Evolutionary conservation across 2,888 invertebrate species (phyloP).

Genomic region (Ctenicera cuprea): DNA sequence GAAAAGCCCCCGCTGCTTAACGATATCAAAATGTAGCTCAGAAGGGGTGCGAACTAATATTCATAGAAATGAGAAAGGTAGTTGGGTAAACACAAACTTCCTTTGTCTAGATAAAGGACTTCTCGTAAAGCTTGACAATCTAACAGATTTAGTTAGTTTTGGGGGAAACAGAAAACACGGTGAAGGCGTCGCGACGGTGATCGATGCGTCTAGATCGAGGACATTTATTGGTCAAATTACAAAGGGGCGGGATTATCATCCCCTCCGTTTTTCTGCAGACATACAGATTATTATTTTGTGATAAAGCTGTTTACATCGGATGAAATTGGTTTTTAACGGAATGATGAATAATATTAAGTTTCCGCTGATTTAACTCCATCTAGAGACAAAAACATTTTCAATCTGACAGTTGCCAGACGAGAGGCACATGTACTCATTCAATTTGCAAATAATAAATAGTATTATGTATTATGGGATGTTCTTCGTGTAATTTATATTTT

Average conservation of each 20-base stretch:
- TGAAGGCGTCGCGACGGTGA: conserved; percentile 57
- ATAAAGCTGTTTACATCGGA: conserved; percentile 58
- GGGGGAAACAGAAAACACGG: conserved; percentile 43
- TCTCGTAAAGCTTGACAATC: conserved; percentile 35
- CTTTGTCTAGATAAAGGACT: conserved; percentile 22
- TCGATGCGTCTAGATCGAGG: conserved; percentile 55
- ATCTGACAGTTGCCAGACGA: not conserved
- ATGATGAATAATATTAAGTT: conserved; percentile 38
- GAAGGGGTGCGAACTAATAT: not conserved
- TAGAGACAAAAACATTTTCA: conserved; percentile 13
- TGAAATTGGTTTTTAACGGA: conserved; percentile 42
- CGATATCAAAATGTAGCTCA: no score
- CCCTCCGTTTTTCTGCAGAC: conserved; percentile 55
- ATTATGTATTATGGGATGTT: no score
- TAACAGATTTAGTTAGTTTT: conserved; percentile 40
- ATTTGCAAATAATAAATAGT: no score
- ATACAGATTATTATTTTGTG: conserved; percentile 59
- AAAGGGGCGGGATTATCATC: conserved; percentile 52
- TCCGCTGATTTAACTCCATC: conserved; percentile 21
- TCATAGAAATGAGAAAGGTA: not conserved
- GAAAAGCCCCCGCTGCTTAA: no score
- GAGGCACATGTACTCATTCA: not conserved
- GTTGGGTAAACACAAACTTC: not conserved
- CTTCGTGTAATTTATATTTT: no score
- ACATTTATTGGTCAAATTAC: conserved; percentile 55